Evolutionary conservation across 30 jellyfish, hydroid and myxozoan genomes (phyloP), one percentile per base, ranked within the genome.

Genomic region (Pelagia noctiluca): DNA sequence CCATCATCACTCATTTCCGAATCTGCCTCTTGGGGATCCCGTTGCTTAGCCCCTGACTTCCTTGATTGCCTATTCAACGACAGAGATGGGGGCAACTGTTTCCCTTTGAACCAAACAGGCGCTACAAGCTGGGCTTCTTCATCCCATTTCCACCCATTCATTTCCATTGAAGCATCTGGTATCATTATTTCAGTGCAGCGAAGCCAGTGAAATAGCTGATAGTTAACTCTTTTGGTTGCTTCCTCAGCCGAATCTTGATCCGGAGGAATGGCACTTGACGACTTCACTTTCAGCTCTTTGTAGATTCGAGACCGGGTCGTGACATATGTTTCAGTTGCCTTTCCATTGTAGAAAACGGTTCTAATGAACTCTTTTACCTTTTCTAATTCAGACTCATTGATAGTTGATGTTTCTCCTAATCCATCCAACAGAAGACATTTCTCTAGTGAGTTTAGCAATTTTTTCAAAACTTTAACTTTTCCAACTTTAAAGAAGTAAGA

Each of bases 181-280:
- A 72, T 72, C 49, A 1, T 72, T 18, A 35, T 38, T 26, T 72
- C 42, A 5, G 1, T 36, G 46, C 76, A 72, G 7, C 74, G 35
- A 28, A 42, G 72, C 85, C 83, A 70, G 36, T 70, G 83, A 70
- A 70, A 70, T 18, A 46, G 75, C 74, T 72, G 85, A 33, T 36
- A 72, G 42, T 72, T 47, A 25, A 47, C 85, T 29, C 85, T 38
- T 37, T 22, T 72, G 85, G 47, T 72, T 7, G 85, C 85, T 47
- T 72, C 69, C 28, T 42, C 50, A 11, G 29, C 85, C 21, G 85
- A 72, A 72, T 72, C 85, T 33, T 24, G 85, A 50, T 72, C 85
- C 1, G 73, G 85, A 47, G 50, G 85, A 42, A 47, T 50, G 3
- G 85, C 46, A 21, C 52, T 22, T 23, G 85, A 38, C 21, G 85